A percentile compares a stretch with the other conserved stretches of the same genome.
Conservation (phyloP, 2,113 vertebrate genomes). For the Helogale parvula region DNA sequence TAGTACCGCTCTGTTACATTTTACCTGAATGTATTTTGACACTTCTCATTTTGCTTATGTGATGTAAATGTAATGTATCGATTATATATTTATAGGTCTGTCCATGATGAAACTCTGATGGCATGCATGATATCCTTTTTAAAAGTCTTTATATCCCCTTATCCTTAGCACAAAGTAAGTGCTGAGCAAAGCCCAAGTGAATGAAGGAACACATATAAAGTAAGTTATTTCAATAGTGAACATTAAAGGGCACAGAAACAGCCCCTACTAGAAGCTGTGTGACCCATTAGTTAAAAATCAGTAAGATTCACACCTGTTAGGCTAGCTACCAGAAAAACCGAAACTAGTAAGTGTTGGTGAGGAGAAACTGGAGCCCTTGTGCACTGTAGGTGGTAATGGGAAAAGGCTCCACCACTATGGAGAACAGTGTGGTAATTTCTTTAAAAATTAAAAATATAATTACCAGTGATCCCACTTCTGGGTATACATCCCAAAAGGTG, state of each 20-base stretch:
- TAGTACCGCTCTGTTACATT: background rate
- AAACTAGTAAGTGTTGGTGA: background rate
- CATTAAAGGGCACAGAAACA: background rate
- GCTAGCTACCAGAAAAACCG: background rate
- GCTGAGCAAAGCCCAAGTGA: background rate
- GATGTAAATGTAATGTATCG: background rate
- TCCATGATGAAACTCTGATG: background rate
- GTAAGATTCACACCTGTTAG: background rate
- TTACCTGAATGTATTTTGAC: slow-evolving; percentile 3
- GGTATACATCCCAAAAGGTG: background rate
- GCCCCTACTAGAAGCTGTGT: background rate
- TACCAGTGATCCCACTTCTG: background rate
- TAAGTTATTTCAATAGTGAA: background rate
- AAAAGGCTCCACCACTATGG: background rate
- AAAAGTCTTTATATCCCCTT: background rate
- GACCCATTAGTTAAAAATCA: background rate
- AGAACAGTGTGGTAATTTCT: background rate
- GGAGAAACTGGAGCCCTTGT: background rate
- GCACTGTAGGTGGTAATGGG: background rate
- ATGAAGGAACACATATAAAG: background rate
- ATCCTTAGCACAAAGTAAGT: background rate
- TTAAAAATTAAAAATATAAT: background rate
- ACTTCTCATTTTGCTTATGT: background rate
- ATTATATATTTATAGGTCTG: background rate
- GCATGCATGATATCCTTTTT: background rate